Evolutionary conservation across 2,888 invertebrate species (phyloP), one percentile per base, ranked within the genome.

Genomic region (Parnassius apollo): DNA sequence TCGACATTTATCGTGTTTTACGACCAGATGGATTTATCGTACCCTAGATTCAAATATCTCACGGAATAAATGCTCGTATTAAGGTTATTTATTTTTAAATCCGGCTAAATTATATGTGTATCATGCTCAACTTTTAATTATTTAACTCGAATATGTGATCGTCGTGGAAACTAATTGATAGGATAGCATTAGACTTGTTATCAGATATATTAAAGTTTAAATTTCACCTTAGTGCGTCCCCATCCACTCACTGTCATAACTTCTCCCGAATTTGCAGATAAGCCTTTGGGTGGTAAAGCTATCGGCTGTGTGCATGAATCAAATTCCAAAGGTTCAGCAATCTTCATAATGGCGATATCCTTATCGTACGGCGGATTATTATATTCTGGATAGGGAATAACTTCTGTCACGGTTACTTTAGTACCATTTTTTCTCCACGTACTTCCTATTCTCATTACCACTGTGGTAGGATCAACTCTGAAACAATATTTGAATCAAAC

Each of bases 391-490:
- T 89, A 88, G 0, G 88, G 77, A 1, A 65, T 86, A 2, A 91
- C 86, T 70, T 87, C 80, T 0, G 82, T 82, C 61, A 91, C 86
- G 0, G 85, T 85, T 50, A 91, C 86, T 7, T 85, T 67, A 0
- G 89, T 93, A 0, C 92, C 93, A 10, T 83, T 79, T 55, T 82
- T 83, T 2, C 86, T 72, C 62, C 69, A 83, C 0, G 83, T 75
- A 50, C 92, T 92, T 1, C 93, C 93, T 10, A 90, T 92, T 58
- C 92, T 82, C 2, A 90, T 79, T 1, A 83, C 83, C 8, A 93
- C 85, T 2, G 83, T 84, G 2, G 71, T 68, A 18, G 88, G 82
- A 35, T 86, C 85, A 2, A 86, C 88, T 49, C 91, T 91, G 73
- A 42, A 74, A 72, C 49, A 13, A 44, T 10, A 44, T 9, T 44